phyloP scores from a whole-genome alignment of 2,113 vertebrate genomes.

The Anthoscopus minutus region DNA sequence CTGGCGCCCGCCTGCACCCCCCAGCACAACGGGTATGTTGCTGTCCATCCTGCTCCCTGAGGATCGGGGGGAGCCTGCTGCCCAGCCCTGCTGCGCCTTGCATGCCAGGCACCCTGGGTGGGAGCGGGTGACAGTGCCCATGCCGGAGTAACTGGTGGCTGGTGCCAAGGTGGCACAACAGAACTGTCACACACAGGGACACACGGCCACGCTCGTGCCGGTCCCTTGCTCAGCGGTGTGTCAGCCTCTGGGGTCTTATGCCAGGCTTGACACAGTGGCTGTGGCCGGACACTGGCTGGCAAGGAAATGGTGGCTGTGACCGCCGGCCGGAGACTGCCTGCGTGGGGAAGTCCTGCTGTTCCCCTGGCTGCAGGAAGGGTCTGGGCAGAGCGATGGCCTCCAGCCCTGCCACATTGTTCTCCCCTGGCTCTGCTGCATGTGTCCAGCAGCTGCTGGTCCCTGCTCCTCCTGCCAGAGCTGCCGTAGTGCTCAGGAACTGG shows the following conservation, averaged over 20 bases:
- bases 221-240: rapidly evolving
- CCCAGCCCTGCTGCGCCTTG: not conserved
- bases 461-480: not conserved
- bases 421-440: rapidly evolving
- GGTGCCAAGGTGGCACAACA: not conserved
- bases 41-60: constrained; percentile 18
- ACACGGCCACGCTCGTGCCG: rapidly evolving
- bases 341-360: not conserved
- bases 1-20: constrained; percentile 67
- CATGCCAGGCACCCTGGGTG: not conserved
- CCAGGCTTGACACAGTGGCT: rapidly evolving
- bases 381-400: not conserved
- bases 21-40: constrained; percentile 95
- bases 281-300: not conserved
- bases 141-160: not conserved
- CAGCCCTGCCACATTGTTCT: not conserved
- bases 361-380: rapidly evolving
- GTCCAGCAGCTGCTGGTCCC: not conserved
- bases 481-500: not conserved
- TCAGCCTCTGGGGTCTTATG: not conserved
- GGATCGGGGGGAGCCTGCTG: not conserved
- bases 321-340: no score
- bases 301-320: rapidly evolving
- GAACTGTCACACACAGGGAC: not conserved
- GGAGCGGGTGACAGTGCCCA: not conserved